A percentile compares a stretch with the other conserved stretches of the same genome.
Evolutionary conservation across 2,113 vertebrate species (phyloP).

Genomic region (Neopipo cinnamomea): DNA sequence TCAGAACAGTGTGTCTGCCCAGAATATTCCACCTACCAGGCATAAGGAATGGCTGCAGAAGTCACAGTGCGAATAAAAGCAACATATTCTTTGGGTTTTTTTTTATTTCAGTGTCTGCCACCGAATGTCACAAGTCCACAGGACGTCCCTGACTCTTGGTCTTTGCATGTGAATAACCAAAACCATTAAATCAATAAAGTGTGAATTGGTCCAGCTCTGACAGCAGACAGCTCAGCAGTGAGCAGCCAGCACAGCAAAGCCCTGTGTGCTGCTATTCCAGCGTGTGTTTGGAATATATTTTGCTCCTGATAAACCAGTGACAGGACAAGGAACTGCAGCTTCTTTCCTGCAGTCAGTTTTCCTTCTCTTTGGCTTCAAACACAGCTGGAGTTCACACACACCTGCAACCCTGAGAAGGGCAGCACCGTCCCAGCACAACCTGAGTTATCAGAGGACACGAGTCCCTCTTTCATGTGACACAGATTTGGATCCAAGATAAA

Average conservation of each 20-base stretch:
- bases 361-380: neutral
- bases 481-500: neutral
- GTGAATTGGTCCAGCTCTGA: neutral
- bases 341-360: neutral
- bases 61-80: neutral
- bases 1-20: neutral
- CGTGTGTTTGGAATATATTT: conserved; percentile 25
- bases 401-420: conserved; percentile 14
- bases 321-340: neutral
- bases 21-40: neutral
- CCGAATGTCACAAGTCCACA: neutral
- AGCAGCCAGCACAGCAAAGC: conserved; percentile 27
- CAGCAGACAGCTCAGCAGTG: neutral
- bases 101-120: neutral
- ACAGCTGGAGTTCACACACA: fast-evolving
- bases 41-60: neutral
- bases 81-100: neutral
- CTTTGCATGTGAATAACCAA: neutral
- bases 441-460: neutral
- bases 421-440: neutral
- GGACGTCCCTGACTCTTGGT: neutral
- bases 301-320: conserved; percentile 7
- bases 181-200: neutral
- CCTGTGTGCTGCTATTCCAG: neutral
- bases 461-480: neutral